Conservation (phyloP, 2,888 invertebrate genomes). For the Cephus sareptanus region DNA sequence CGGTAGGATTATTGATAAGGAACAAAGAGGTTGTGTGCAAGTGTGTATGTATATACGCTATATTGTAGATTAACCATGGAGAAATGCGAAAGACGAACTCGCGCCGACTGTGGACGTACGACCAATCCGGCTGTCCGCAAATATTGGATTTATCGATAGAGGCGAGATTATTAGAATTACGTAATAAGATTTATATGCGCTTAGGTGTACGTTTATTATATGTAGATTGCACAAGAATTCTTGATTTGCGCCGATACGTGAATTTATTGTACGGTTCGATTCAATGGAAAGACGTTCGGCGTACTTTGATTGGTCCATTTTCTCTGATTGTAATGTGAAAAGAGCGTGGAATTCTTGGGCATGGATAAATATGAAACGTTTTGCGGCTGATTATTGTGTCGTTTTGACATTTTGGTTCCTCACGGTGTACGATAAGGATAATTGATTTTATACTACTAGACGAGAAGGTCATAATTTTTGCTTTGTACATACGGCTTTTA, state of each 20-base stretch:
- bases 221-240: neutral
- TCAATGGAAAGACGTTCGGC: neutral
- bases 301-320: neutral
- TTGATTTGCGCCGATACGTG: constrained; percentile 5
- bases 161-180: constrained; percentile 17
- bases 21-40: constrained; percentile 54
- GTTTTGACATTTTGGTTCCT: constrained; percentile 26
- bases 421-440: constrained; percentile 10
- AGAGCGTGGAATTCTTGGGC: neutral
- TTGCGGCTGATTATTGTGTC: constrained; percentile 9
- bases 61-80: constrained; percentile 17
- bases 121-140: neutral
- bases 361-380: neutral
- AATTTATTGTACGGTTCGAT: neutral
- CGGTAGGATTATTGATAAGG: constrained; percentile 41
- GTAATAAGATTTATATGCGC: neutral
- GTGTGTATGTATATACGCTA: constrained; percentile 34
- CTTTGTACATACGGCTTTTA: constrained; percentile 60
- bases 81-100: constrained; percentile 10
- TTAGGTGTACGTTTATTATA: neutral
- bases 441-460: constrained; percentile 36
- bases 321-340: neutral
- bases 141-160: neutral
- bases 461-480: constrained; percentile 36
- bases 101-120: neutral